Conservation (phyloP, 2,888 invertebrate genomes). For the Bugula neritina region DNA sequence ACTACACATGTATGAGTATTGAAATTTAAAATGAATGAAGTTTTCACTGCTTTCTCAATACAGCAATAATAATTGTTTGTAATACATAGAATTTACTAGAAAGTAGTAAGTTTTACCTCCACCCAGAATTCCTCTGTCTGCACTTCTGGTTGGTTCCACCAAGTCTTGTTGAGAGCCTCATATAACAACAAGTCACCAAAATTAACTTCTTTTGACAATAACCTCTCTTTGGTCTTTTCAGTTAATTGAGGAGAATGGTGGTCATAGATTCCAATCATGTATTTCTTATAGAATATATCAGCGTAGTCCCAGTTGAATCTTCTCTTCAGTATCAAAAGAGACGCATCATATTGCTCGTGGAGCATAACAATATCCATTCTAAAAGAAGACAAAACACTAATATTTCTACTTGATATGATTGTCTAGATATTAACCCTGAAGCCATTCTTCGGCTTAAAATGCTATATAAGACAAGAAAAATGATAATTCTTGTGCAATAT, state of each 20-base stretch:
- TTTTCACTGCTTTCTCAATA: no score
- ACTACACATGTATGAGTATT: no score
- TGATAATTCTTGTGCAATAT: no score
- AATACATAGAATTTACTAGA: no score
- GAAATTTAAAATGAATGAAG: no score
- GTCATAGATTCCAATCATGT: not conserved
- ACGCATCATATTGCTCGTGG: slow-evolving; percentile 4
- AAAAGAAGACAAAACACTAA: no score
- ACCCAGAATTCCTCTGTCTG: not conserved
- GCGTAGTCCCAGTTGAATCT: not conserved
- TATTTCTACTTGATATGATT: no score
- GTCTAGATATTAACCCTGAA: no score
- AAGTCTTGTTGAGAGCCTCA: slow-evolving; percentile 2
- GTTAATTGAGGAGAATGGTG: no score
- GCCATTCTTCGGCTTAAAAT: no score
- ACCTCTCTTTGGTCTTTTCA: not conserved
- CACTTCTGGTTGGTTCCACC: slow-evolving; percentile 4
- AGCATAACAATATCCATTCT: slow-evolving; percentile 5
- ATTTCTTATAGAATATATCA: slow-evolving; percentile 6
- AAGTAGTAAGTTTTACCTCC: slow-evolving; percentile 8
- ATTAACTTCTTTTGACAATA: not conserved
- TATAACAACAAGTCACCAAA: slow-evolving; percentile 9
- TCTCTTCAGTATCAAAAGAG: not conserved
- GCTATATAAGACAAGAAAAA: no score
- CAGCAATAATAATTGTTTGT: no score